Base-by-base conservation (phyloP, 1,140 invertebrate species). In the Trichogramma pretiosum region DNA sequence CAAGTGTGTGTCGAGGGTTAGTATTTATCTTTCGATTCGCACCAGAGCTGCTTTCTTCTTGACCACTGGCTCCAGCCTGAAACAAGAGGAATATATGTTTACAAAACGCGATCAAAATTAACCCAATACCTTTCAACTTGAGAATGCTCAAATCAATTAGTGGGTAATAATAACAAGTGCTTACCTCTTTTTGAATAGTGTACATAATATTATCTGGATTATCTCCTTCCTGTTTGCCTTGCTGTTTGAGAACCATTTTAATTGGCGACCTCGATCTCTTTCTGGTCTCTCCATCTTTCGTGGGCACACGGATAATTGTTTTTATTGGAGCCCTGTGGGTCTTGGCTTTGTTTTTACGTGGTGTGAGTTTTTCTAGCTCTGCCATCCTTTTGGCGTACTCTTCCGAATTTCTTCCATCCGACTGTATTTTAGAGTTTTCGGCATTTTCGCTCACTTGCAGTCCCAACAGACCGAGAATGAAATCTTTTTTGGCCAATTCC, bases 241-340 rank as follows among this genome's bases (percentile, higher is more conserved):
- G 80, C 59, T 87, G 85, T 61, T 87, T 85, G 60, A 87, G 77
- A 36, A 85, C 84, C 82, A 87, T 85, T 59, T 87, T 87, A 36
- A 87, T 63, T 0, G 82, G 80, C 48, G 79, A 83, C 33, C 82
- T 74, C 26, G 74, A 76, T 46, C 74, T 77, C 65, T 82, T 82
- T 43, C 75, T 73, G 47, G 77, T 74, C 28, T 74, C 60, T 5
- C 64, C n/a, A n/a, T n/a, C n/a, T n/a, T n/a, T n/a, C n/a, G n/a
- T n/a, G n/a, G n/a, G n/a, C n/a, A n/a, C n/a, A n/a, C n/a, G n/a
- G n/a, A 89, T 87, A 32, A 87, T 78, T 17, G 84, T 86, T 57
- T 87, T 89, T 32, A 87, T 59, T 0, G 84, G n/a, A n/a, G n/a
- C n/a, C n/a, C n/a, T n/a, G n/a, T n/a, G n/a, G n/a, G n/a, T n/a